These are phyloP conservation scores for Rhynchotus rufescens DNA, from an alignment of 2,797 vertebrate genomes.

Conservation along the genomic window DNA sequence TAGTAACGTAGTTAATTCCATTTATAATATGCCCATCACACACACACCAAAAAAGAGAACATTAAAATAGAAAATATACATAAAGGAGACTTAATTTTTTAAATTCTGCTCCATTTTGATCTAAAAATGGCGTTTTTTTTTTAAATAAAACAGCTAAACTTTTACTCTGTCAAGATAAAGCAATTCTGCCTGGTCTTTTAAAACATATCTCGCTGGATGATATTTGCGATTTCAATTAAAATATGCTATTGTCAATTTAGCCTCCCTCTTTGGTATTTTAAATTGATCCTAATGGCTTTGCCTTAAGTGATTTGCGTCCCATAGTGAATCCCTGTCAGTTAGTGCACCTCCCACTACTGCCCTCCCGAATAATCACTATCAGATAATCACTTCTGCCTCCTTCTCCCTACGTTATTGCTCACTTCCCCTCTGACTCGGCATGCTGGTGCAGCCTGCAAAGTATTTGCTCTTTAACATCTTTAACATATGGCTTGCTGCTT, in stretches of 20 bases:
- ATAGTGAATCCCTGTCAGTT: slow-evolving; percentile 38
- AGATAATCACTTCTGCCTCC: slow-evolving; percentile 68
- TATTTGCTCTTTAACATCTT: slow-evolving; percentile 32
- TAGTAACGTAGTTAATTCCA: slow-evolving; percentile 73
- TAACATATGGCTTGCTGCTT: background rate
- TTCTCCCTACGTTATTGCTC: slow-evolving; percentile 54
- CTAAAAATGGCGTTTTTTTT: background rate
- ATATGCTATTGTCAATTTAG: slow-evolving; percentile 48
- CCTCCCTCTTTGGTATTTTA: slow-evolving; percentile 43
- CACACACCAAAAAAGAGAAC: slow-evolving; percentile 30
- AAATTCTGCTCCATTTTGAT: background rate
- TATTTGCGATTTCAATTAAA: slow-evolving; percentile 70
- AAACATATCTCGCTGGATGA: background rate
- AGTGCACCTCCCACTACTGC: slow-evolving; percentile 41
- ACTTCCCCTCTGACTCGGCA: slow-evolving; percentile 28
- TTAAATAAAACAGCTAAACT: background rate
- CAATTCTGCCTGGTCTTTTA: background rate
- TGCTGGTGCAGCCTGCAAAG: background rate
- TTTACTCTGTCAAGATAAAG: background rate
- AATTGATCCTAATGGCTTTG: slow-evolving; percentile 57
- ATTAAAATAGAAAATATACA: slow-evolving; percentile 48
- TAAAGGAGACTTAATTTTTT: slow-evolving; percentile 26
- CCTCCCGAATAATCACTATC: slow-evolving; percentile 56
- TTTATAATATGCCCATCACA: slow-evolving; percentile 63
- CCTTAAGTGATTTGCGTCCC: slow-evolving; percentile 32